Evolutionary conservation across 1,140 invertebrate species (phyloP).

Genomic region (Phocides pigmalion): DNA sequence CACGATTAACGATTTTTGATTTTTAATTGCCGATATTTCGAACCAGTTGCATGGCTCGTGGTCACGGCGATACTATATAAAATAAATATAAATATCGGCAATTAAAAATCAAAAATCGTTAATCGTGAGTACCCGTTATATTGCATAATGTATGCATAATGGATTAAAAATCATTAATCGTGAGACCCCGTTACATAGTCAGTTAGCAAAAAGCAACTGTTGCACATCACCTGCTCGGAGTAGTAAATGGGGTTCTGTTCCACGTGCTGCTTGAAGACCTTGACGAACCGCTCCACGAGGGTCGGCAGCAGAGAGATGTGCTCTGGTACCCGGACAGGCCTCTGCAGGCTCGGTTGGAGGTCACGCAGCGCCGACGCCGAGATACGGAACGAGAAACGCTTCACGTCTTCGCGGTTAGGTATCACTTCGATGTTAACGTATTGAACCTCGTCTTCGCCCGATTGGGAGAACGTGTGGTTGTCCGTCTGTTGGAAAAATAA

Average conservation of each 20-base stretch:
- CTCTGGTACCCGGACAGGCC: conserved; percentile 89
- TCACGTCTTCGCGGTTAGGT: conserved; percentile 83
- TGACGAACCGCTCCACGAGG: conserved; percentile 92
- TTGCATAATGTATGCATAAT: too few species aligned
- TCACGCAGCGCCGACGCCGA: conserved; percentile 92
- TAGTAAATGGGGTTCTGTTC: conserved; percentile 88
- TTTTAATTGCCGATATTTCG: too few species aligned
- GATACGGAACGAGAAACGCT: conserved; percentile 88
- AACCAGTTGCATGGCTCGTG: too few species aligned
- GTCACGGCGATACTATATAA: too few species aligned
- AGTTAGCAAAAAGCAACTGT: too few species aligned
- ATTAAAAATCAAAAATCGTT: too few species aligned
- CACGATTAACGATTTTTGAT: too few species aligned
- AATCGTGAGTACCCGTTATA: too few species aligned
- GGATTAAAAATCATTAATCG: too few species aligned
- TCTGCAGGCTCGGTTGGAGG: conserved; percentile 90
- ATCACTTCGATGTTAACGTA: conserved; percentile 93
- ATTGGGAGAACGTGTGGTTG: conserved; percentile 87
- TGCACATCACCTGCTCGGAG: conserved; percentile 86
- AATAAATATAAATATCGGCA: too few species aligned
- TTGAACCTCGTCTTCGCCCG: conserved; percentile 87
- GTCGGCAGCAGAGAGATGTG: conserved; percentile 92
- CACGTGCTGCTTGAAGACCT: conserved; percentile 91
- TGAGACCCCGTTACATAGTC: too few species aligned
- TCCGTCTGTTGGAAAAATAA: conserved; percentile 85